Evolutionary conservation across 1,140 invertebrate species (phyloP).

Genomic region (Cylas formicarius): DNA sequence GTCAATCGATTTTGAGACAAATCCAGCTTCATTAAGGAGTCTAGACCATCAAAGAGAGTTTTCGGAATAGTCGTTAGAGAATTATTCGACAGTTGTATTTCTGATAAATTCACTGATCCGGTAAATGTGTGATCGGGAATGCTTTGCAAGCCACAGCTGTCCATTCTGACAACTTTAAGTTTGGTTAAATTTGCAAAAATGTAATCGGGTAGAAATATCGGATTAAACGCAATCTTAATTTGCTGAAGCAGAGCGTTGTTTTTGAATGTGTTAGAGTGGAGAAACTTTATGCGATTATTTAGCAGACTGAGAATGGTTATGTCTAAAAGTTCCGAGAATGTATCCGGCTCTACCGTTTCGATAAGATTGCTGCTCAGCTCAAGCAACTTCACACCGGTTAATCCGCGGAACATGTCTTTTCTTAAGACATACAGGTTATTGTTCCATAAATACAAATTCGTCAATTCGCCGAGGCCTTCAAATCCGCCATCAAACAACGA

Average conservation of each 20-base stretch:
- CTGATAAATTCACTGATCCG: not conserved
- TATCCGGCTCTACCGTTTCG: slow-evolving; percentile 4
- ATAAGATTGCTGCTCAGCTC: slow-evolving; percentile 18
- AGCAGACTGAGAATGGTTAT: slow-evolving; percentile 5
- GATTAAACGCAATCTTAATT: slow-evolving; percentile 6
- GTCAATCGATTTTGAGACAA: slow-evolving; percentile 1
- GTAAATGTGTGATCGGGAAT: slow-evolving; percentile 1
- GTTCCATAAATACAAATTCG: slow-evolving; percentile 13
- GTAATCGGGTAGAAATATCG: slow-evolving; percentile 8
- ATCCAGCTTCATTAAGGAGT: not conserved
- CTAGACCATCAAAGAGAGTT: not conserved
- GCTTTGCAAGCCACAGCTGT: not conserved
- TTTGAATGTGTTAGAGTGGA: slow-evolving; percentile 4
- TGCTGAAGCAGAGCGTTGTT: slow-evolving; percentile 11
- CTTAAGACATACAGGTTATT: slow-evolving; percentile 18
- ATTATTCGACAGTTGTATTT: slow-evolving; percentile 6
- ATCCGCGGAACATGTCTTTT: slow-evolving; percentile 12
- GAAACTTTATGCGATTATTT: slow-evolving; percentile 5
- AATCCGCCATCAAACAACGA: slow-evolving; percentile 9
- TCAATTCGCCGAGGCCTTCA: slow-evolving; percentile 13
- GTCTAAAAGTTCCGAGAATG: slow-evolving; percentile 4
- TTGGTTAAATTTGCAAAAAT: slow-evolving; percentile 9
- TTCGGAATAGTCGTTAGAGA: not conserved
- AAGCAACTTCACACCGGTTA: slow-evolving; percentile 15
- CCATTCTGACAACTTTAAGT: slow-evolving; percentile 4